Conservation (phyloP, 2,888 invertebrate species). For the Steinernema scapterisci region DNA sequence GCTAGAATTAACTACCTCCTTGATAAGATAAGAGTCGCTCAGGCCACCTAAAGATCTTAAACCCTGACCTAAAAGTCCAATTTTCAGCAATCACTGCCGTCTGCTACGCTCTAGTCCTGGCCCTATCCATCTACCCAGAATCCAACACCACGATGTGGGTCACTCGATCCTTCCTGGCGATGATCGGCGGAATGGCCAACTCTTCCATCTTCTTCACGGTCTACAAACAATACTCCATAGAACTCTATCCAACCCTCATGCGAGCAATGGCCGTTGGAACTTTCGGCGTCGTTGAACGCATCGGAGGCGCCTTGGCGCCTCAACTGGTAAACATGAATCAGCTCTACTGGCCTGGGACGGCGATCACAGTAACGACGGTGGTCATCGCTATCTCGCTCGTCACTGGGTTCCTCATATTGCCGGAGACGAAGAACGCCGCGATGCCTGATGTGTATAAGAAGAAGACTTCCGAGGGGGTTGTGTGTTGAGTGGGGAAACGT, state of each 20-base stretch:
- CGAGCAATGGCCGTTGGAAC: constrained; percentile 46
- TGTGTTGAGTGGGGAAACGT: neutral
- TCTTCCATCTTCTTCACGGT: constrained; percentile 50
- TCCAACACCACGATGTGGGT: constrained; percentile 9
- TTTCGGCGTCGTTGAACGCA: constrained; percentile 38
- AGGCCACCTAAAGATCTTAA: too few species aligned
- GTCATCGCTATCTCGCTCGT: constrained; percentile 37
- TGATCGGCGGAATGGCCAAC: constrained; percentile 48
- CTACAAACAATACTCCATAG: constrained; percentile 54
- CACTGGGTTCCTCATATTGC: constrained; percentile 42
- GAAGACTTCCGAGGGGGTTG: neutral
- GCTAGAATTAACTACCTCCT: too few species aligned
- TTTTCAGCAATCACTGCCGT: constrained; percentile 42
- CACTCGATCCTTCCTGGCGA: constrained; percentile 38
- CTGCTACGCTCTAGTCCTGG: constrained; percentile 41
- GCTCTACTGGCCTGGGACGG: constrained; percentile 44
- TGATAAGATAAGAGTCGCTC: too few species aligned
- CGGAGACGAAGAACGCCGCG: constrained; percentile 52
- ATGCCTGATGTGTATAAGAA: constrained; percentile 50
- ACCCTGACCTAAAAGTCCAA: too few species aligned
- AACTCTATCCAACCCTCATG: constrained; percentile 53
- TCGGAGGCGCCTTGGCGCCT: constrained; percentile 50
- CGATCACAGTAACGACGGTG: constrained; percentile 41
- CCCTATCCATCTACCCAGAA: constrained; percentile 16
- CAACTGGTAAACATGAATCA: constrained; percentile 45